phyloP scores from a whole-genome alignment of 2,888 invertebrate species.

The Stenurella melanura region DNA sequence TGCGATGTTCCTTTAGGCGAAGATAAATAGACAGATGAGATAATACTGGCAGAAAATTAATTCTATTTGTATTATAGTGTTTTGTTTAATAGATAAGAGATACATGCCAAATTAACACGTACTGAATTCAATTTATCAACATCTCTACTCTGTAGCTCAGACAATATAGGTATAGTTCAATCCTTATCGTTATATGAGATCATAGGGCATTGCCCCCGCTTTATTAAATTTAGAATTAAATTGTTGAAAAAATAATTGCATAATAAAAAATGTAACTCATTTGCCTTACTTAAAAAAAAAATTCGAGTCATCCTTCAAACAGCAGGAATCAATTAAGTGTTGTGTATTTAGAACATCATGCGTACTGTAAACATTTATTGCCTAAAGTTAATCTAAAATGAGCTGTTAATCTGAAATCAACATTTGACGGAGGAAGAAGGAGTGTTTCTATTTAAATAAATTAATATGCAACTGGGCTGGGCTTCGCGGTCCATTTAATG shows the following conservation, averaged over 20 bases:
- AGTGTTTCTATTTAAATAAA: slow-evolving; percentile 41
- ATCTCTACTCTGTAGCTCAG: too few relatives aligned
- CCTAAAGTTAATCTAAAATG: slow-evolving; percentile 34
- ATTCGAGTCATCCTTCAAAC: slow-evolving; percentile 7
- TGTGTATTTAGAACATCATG: slow-evolving; percentile 24
- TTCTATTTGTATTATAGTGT: too few relatives aligned
- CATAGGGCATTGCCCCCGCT: slow-evolving; percentile 12
- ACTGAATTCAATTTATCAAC: too few relatives aligned
- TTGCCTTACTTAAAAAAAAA: not conserved
- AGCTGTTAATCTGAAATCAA: slow-evolving; percentile 41
- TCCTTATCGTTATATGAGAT: not conserved
- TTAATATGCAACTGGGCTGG: slow-evolving; percentile 41
- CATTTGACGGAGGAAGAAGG: slow-evolving; percentile 34
- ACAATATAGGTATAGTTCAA: not conserved
- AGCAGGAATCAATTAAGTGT: slow-evolving; percentile 28
- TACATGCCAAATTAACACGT: too few relatives aligned
- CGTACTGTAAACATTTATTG: slow-evolving; percentile 28
- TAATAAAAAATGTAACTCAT: slow-evolving; percentile 4
- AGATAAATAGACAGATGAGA: too few relatives aligned
- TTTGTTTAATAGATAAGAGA: too few relatives aligned
- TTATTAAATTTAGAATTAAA: slow-evolving; percentile 20
- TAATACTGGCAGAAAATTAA: too few relatives aligned
- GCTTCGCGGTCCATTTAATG: slow-evolving; percentile 27
- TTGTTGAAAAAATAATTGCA: slow-evolving; percentile 14
- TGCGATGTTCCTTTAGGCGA: too few relatives aligned